These are phyloP conservation scores for Serripes groenlandicus DNA, from an alignment of 2,888 invertebrate species.

Conservation along the genomic window DNA sequence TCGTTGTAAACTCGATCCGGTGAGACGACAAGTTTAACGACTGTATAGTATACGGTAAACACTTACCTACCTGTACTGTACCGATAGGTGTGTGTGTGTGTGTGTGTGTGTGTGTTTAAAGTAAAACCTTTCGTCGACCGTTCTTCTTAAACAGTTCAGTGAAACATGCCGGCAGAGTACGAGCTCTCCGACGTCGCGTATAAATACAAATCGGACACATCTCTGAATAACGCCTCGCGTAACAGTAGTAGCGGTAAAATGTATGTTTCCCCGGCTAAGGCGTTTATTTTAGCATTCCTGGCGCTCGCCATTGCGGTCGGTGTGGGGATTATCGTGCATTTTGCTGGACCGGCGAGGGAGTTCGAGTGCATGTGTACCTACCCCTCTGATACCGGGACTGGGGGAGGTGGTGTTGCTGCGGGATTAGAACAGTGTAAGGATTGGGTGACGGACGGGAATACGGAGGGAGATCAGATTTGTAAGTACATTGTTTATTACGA, in stretches of 20 bases:
- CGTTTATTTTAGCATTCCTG: constrained; percentile 75
- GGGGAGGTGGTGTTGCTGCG: constrained; percentile 20
- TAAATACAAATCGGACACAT: constrained; percentile 47
- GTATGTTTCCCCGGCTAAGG: constrained; percentile 68
- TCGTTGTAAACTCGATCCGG: no score
- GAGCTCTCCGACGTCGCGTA: constrained; percentile 51
- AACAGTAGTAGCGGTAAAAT: constrained; percentile 47
- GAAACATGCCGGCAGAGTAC: constrained; percentile 37
- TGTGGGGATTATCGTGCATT: constrained; percentile 80
- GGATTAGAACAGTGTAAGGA: constrained; percentile 60
- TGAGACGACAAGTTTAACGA: no score
- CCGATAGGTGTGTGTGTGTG: no score
- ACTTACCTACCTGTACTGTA: no score
- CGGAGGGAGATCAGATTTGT: constrained; percentile 56
- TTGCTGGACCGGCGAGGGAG: constrained; percentile 87
- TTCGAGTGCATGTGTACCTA: constrained; percentile 72
- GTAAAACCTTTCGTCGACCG: no score
- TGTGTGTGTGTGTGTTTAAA: no score
- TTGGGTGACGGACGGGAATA: constrained; percentile 56
- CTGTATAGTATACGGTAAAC: no score
- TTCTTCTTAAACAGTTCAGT: no score
- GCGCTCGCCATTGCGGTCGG: constrained; percentile 77
- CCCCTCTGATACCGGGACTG: constrained; percentile 17
- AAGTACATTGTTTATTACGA: constrained; percentile 44
- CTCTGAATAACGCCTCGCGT: background rate